phyloP scores from a whole-genome alignment of 2,888 invertebrate genomes.

The Cerceris ruficornis region DNA sequence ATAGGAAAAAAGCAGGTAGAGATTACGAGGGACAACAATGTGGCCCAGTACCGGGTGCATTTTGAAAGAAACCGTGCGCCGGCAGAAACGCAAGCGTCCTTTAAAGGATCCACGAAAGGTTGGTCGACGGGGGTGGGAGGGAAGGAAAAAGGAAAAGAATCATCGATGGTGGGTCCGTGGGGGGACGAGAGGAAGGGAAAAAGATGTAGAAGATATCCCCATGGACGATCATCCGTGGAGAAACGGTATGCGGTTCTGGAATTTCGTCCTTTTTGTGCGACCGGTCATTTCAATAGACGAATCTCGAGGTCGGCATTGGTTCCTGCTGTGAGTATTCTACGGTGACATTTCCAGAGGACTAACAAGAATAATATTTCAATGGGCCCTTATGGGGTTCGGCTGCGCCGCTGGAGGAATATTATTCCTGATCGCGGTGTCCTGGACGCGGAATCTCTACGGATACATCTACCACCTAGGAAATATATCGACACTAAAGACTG shows the following conservation, averaged over 20 bases:
- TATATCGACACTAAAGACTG: constrained; percentile 48
- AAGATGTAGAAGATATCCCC: constrained; percentile 59
- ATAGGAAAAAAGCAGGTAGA: constrained; percentile 63
- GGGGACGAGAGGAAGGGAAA: constrained; percentile 25
- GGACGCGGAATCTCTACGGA: constrained; percentile 23
- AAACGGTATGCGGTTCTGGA: constrained; percentile 70
- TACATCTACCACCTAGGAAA: constrained; percentile 27
- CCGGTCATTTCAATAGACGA: constrained; percentile 69
- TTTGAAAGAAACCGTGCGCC: constrained; percentile 43
- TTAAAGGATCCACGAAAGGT: constrained; percentile 43
- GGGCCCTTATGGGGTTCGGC: constrained; percentile 30
- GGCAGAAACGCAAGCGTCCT: constrained; percentile 40
- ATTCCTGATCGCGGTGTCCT: constrained; percentile 19
- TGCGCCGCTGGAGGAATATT: constrained; percentile 28
- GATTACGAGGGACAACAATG: constrained; percentile 63
- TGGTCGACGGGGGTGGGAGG: constrained; percentile 31
- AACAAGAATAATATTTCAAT: constrained; percentile 67
- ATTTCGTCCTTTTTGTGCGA: constrained; percentile 65
- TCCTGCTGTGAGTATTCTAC: constrained; percentile 72
- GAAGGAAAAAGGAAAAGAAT: constrained; percentile 13
- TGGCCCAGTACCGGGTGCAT: constrained; percentile 42
- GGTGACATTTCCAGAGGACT: constrained; percentile 64
- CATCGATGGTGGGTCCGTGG: background rate
- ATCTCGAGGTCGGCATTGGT: constrained; percentile 61
- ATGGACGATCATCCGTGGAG: constrained; percentile 60